phyloP scores from a whole-genome alignment of 2,888 invertebrate genomes.

The Microctonus hyperodae region DNA sequence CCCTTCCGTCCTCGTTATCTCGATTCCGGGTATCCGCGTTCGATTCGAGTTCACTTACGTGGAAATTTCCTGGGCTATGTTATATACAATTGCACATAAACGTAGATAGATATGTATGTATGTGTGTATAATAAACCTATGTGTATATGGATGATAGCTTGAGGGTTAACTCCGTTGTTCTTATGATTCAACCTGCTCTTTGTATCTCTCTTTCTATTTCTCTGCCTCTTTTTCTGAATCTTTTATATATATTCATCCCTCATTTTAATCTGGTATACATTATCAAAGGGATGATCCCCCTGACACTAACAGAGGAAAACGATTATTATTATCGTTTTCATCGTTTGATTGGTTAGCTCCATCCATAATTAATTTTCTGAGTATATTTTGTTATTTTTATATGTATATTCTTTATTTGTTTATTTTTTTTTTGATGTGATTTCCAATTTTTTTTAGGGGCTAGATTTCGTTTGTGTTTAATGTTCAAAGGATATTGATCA shows the following conservation, averaged over 20 bases:
- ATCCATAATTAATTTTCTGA: constrained; percentile 22
- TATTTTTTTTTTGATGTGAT: not conserved
- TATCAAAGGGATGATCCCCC: constrained; percentile 31
- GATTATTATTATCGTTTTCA: constrained; percentile 26
- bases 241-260: not conserved
- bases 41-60: constrained; percentile 26
- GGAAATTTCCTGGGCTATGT: constrained; percentile 23
- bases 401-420: not conserved
- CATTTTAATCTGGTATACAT: constrained; percentile 27
- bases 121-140: not conserved
- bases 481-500: not conserved
- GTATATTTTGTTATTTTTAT: not conserved
- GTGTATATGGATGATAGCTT: not conserved
- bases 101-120: not conserved
- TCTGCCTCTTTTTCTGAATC: not conserved
- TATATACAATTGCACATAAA: not conserved
- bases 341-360: constrained; percentile 23
- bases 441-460: not conserved
- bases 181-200: constrained; percentile 13
- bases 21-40: constrained; percentile 33
- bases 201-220: not conserved
- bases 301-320: constrained; percentile 26
- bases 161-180: not conserved
- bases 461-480: not conserved
- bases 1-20: constrained; percentile 36